A percentile compares a stretch with the other conserved stretches of the same genome.
Evolutionary conservation across 2,113 vertebrate genomes (phyloP).

Genomic region (Tetrax tetrax): DNA sequence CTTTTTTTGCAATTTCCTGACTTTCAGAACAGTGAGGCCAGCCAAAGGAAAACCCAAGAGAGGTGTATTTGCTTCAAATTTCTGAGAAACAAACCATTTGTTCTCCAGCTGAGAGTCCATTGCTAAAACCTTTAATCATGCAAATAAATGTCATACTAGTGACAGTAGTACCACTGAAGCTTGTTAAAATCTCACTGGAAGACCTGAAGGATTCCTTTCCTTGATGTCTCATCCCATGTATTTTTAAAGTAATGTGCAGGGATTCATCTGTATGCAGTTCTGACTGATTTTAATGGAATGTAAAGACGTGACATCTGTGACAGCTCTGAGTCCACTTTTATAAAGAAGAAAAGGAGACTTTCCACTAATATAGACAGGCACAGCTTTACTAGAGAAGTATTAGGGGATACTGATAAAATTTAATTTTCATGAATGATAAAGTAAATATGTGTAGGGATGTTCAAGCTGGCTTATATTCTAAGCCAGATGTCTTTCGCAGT

Average conservation of each 20-base stretch:
- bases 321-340: not conserved
- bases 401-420: constrained; percentile 66
- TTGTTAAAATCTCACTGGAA: not conserved
- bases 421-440: constrained; percentile 70
- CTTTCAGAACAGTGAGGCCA: not conserved
- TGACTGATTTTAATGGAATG: not conserved
- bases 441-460: constrained; percentile 50
- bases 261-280: not conserved
- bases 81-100: not conserved
- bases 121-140: not conserved
- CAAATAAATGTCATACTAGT: not conserved
- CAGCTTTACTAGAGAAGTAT: constrained; percentile 35
- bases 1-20: not conserved
- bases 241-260: not conserved
- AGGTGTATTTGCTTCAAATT: not conserved
- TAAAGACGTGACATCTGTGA: not conserved
- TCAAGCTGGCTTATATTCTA: constrained; percentile 61
- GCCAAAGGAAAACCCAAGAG: not conserved
- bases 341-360: not conserved
- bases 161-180: not conserved
- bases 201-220: not conserved
- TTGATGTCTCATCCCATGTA: not conserved
- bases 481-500: constrained; percentile 76
- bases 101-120: not conserved
- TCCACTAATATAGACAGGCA: not conserved